phyloP scores from a whole-genome alignment of 2,888 invertebrate genomes.

The Stenchaetothrips biformis region DNA sequence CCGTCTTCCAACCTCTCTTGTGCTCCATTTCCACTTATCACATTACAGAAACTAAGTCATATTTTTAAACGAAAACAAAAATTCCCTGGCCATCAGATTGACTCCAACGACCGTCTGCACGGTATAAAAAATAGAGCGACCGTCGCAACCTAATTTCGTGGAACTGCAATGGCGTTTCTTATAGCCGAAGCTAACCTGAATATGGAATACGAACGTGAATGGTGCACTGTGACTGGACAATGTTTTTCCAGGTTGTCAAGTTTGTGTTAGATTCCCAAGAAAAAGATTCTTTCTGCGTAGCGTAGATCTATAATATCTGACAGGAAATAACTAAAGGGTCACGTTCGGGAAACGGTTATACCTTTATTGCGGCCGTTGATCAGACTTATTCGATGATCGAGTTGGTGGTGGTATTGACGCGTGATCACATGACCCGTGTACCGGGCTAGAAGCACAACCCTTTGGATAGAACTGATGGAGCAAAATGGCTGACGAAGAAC shows the following conservation, averaged over 20 bases:
- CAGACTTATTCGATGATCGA: background rate
- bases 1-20: too few species aligned
- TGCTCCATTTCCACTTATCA: too few species aligned
- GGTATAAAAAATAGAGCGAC: too few species aligned
- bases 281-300: background rate
- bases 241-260: background rate
- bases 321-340: background rate
- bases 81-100: too few species aligned
- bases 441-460: constrained; percentile 26
- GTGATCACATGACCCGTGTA: constrained; percentile 18
- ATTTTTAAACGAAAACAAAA: too few species aligned
- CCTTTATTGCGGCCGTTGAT: background rate
- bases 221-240: background rate
- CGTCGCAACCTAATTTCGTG: too few species aligned
- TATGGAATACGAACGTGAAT: background rate
- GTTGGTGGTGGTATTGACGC: constrained; percentile 15
- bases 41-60: too few species aligned
- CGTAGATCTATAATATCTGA: background rate
- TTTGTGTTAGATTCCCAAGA: background rate
- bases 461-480: constrained; percentile 31
- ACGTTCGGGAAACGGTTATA: too few species aligned
- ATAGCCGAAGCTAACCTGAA: background rate
- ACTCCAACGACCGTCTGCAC: too few species aligned
- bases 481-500: constrained; percentile 59
- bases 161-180: background rate